Conservation (phyloP, 1,140 invertebrate genomes). For the Wiebesia pumilae region DNA sequence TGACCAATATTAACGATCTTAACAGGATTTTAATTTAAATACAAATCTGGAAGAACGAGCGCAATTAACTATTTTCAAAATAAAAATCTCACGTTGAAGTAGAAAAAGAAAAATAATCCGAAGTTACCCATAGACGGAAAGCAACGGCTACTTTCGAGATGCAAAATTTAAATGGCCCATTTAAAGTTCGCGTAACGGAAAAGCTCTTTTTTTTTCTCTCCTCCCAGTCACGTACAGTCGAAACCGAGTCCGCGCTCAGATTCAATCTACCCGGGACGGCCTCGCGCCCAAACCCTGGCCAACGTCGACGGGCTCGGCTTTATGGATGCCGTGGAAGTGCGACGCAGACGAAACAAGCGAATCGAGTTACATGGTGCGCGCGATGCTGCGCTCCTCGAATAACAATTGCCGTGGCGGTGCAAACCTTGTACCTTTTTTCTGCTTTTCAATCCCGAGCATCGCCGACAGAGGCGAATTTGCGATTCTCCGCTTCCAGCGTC, state of each 20-base stretch:
- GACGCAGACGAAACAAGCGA: slow-evolving; percentile 11
- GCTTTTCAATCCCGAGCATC: neutral
- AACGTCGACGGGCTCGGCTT: neutral
- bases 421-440: neutral
- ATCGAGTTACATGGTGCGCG: slow-evolving; percentile 27
- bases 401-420: slow-evolving; percentile 6
- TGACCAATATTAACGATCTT: too few relatives aligned
- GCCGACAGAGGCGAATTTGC: neutral
- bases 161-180: neutral
- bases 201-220: neutral
- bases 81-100: neutral
- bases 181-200: neutral
- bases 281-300: too few relatives aligned
- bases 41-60: too few relatives aligned
- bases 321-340: neutral
- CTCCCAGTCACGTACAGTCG: neutral
- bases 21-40: too few relatives aligned
- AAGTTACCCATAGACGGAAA: neutral
- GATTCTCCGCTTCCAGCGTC: neutral
- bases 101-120: neutral
- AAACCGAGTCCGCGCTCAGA: neutral
- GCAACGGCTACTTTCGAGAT: too few relatives aligned
- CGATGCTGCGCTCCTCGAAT: slow-evolving; percentile 22
- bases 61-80: too few relatives aligned
- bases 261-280: neutral